A percentile compares a stretch with the other conserved stretches of the same genome.
Evolutionary conservation across 2,113 vertebrate genomes (phyloP).

Genomic region (Dolichallabes microphthalmus): DNA sequence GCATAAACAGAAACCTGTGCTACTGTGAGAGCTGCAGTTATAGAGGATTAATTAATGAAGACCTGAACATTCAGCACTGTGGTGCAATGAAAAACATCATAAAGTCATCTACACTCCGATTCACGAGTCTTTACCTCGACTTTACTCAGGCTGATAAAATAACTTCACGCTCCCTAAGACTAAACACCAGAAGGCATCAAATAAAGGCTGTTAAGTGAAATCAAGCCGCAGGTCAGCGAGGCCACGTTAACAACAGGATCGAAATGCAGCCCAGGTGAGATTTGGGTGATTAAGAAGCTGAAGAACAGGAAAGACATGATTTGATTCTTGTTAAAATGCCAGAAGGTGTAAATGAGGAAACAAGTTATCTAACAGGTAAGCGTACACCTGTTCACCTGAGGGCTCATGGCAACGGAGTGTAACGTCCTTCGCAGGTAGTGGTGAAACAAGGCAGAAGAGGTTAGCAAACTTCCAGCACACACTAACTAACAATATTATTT

Average conservation of each 20-base stretch:
- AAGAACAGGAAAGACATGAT: background rate
- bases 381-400: slow-evolving; percentile 14
- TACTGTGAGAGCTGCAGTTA: background rate
- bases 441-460: background rate
- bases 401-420: background rate
- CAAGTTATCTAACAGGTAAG: background rate
- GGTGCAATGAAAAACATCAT: background rate
- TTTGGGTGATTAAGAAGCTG: slow-evolving; percentile 4
- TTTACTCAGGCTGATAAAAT: background rate
- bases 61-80: background rate
- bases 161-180: background rate
- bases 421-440: background rate
- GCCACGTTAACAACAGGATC: background rate
- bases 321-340: background rate
- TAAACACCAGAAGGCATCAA: background rate
- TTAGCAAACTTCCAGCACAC: background rate
- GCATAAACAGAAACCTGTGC: no score
- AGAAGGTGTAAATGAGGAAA: background rate
- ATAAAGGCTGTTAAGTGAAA: background rate
- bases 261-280: background rate
- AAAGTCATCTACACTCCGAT: background rate
- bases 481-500: background rate
- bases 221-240: background rate
- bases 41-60: background rate
- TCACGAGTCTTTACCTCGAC: background rate